Evolutionary conservation across 1,140 invertebrate species (phyloP).

Genomic region (Papilio polyxenes): DNA sequence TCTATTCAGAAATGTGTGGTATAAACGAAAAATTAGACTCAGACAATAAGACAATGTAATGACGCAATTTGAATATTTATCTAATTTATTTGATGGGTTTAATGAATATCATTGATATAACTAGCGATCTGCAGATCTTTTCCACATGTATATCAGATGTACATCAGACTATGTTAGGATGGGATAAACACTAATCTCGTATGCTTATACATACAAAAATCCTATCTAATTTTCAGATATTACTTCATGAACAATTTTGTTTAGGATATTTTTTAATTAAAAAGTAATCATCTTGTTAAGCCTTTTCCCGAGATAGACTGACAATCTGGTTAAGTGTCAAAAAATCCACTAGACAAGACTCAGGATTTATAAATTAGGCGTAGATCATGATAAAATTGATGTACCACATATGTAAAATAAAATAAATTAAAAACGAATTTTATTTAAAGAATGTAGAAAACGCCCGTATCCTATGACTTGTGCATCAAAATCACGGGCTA

Average conservation of each 20-base stretch:
- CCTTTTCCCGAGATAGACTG: too few species aligned
- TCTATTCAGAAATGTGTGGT: constrained; percentile 57
- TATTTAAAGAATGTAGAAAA: not conserved
- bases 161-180: too few species aligned
- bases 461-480: constrained; percentile 46
- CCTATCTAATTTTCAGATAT: too few species aligned
- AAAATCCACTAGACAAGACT: too few species aligned
- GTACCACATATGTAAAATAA: not conserved
- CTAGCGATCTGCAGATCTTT: not conserved
- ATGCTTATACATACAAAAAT: too few species aligned
- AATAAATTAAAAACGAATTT: not conserved
- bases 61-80: not conserved
- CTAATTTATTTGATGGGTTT: not conserved
- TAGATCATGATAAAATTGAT: not conserved
- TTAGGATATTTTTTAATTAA: too few species aligned
- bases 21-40: constrained; percentile 43
- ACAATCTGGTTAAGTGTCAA: too few species aligned
- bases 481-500: constrained; percentile 47
- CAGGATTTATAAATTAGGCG: not conserved
- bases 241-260: too few species aligned
- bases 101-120: not conserved
- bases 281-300: too few species aligned
- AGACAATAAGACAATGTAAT: not conserved
- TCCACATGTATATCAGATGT: not conserved
- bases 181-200: too few species aligned